Evolutionary conservation across 37 sponge, comb jelly and placozoan genomes (phyloP).

Genomic region (Spongilla lacustris): DNA sequence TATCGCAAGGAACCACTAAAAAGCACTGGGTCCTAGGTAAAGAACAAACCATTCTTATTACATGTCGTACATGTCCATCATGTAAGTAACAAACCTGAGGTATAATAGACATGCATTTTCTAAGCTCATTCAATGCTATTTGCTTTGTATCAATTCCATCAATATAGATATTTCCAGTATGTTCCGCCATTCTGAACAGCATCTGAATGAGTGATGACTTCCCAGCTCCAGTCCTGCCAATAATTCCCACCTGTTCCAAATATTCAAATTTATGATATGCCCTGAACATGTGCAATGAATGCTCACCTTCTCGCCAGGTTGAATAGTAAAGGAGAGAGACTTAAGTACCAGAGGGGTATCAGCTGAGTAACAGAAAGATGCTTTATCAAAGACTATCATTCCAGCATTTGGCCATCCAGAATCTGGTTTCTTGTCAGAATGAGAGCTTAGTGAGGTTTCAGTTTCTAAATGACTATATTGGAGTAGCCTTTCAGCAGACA

Average conservation of each 20-base stretch:
- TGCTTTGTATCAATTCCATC: conserved; percentile 75
- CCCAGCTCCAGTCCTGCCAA: conserved; percentile 95
- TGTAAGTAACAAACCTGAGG: conserved; percentile 63
- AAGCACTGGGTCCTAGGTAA: conserved; percentile 80
- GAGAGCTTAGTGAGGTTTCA: conserved; percentile 48
- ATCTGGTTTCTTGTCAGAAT: conserved; percentile 29
- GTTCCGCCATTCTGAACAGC: conserved; percentile 89
- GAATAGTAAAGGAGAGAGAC: conserved; percentile 45
- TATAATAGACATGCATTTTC: conserved; percentile 84
- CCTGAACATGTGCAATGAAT: too few species aligned
- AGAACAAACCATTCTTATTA: not conserved
- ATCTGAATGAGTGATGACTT: conserved; percentile 89
- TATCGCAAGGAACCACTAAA: conserved; percentile 88
- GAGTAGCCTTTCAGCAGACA: conserved; percentile 78
- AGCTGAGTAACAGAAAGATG: conserved; percentile 43
- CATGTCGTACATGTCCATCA: too few species aligned
- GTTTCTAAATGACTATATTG: conserved; percentile 44
- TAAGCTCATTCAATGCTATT: conserved; percentile 79
- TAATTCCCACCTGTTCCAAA: conserved; percentile 76
- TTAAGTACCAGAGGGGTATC: conserved; percentile 64
- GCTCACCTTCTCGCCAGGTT: conserved; percentile 67
- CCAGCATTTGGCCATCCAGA: conserved; percentile 72
- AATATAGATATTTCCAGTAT: conserved; percentile 70
- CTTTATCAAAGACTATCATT: conserved; percentile 29
- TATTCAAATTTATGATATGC: too few species aligned